phyloP scores from a whole-genome alignment of 2,888 invertebrate genomes.

The Polyploca ridens region DNA sequence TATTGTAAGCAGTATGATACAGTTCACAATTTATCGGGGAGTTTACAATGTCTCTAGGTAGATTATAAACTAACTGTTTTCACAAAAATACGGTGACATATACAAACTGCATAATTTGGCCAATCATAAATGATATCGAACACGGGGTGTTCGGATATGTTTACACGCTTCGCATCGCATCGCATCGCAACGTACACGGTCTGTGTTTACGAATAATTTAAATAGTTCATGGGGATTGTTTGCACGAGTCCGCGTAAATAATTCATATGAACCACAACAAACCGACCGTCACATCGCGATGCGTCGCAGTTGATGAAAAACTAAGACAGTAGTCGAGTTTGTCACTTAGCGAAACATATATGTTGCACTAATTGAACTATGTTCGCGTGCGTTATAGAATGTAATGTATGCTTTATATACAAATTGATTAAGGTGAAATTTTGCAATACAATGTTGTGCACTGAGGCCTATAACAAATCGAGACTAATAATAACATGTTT shows the following conservation, averaged over 20 bases:
- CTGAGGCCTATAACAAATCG: too few relatives aligned
- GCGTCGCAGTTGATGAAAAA: not conserved
- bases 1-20: too few relatives aligned
- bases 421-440: too few relatives aligned
- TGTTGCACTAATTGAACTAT: too few relatives aligned
- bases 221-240: slow-evolving; percentile 55
- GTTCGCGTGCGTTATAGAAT: too few relatives aligned
- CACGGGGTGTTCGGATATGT: slow-evolving; percentile 22
- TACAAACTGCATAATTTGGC: slow-evolving; percentile 2
- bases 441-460: too few relatives aligned
- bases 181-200: slow-evolving; percentile 5
- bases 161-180: slow-evolving; percentile 31
- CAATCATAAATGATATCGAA: slow-evolving; percentile 6
- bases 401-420: too few relatives aligned
- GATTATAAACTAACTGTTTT: too few relatives aligned
- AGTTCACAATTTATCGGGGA: too few relatives aligned
- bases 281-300: not conserved
- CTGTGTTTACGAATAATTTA: slow-evolving; percentile 72
- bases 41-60: too few relatives aligned
- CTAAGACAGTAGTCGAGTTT: not conserved
- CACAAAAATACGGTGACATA: too few relatives aligned
- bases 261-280: slow-evolving; percentile 30
- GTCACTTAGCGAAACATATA: not conserved
- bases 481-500: too few relatives aligned
- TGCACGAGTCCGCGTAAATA: slow-evolving; percentile 43